phyloP scores from a whole-genome alignment of 2,888 invertebrate genomes.

The Synergus umbraculus region DNA sequence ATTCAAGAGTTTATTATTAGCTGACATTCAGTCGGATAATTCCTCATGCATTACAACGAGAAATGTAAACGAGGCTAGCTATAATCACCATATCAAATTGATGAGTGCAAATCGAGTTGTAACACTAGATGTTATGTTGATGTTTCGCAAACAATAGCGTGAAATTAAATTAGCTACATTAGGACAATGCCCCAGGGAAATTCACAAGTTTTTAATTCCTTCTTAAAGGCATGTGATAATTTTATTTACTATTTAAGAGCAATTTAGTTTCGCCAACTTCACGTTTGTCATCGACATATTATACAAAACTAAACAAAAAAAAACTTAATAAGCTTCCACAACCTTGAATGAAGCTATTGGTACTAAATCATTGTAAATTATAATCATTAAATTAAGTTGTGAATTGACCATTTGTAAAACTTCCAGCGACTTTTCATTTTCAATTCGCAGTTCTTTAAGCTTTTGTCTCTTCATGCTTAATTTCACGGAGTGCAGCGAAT shows the following conservation, averaged over 20 bases:
- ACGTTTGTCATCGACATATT: too few relatives aligned
- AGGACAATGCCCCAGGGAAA: conserved; percentile 5
- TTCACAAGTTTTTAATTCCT: neutral
- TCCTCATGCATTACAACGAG: conserved; percentile 2
- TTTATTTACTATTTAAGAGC: neutral
- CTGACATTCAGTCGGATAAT: conserved; percentile 40
- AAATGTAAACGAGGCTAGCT: conserved; percentile 14
- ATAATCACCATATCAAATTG: conserved; percentile 29
- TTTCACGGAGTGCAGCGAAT: conserved; percentile 28
- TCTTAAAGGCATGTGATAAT: neutral
- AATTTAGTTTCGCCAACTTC: neutral
- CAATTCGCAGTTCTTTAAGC: neutral
- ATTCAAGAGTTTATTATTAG: conserved; percentile 40
- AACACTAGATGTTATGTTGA: conserved; percentile 4
- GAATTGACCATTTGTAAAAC: neutral
- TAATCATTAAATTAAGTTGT: too few relatives aligned
- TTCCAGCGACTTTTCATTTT: conserved; percentile 24
- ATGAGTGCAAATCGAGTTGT: conserved; percentile 20
- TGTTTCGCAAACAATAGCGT: conserved; percentile 17
- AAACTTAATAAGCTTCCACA: too few relatives aligned
- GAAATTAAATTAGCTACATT: neutral
- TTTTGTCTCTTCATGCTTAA: conserved; percentile 4
- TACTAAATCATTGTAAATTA: too few relatives aligned
- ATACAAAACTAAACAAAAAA: too few relatives aligned
- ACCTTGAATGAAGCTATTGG: too few relatives aligned